These are phyloP conservation scores for Mnemiopsis leidyi DNA, from an alignment of 37 sponge, comb jelly and placozoan species.

Conservation along the genomic window DNA sequence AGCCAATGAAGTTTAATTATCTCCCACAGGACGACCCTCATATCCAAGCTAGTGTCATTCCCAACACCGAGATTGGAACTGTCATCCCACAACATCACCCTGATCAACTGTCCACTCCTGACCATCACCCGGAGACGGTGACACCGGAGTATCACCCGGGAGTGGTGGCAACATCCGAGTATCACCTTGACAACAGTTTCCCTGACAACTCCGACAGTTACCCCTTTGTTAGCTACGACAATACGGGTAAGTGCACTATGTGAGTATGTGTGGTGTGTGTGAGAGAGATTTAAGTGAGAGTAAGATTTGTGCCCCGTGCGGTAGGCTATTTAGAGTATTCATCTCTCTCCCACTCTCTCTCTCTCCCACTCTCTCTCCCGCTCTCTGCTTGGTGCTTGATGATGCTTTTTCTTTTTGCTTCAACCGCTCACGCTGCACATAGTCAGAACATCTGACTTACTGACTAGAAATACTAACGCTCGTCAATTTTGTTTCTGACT, in stretches of 20 bases:
- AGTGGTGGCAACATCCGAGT: not conserved
- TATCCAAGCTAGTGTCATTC: not conserved
- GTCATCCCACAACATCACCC: not conserved
- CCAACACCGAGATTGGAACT: not conserved
- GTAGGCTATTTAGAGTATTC: too few species aligned
- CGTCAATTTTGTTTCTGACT: too few species aligned
- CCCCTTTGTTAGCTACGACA: not conserved
- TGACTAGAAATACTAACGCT: too few species aligned
- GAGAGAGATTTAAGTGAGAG: too few species aligned
- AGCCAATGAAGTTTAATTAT: not conserved
- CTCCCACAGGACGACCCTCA: not conserved
- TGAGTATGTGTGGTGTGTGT: not conserved
- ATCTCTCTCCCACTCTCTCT: too few species aligned
- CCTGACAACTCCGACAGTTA: not conserved
- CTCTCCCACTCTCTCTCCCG: too few species aligned
- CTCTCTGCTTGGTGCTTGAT: too few species aligned
- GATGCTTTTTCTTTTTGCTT: too few species aligned
- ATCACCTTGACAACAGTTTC: not conserved
- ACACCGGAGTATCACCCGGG: not conserved
- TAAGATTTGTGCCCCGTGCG: too few species aligned
- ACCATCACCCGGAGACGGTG: not conserved
- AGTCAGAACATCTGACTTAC: too few species aligned
- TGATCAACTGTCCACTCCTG: too few species aligned
- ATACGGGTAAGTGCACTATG: not conserved
- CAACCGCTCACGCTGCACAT: too few species aligned